Percentiles rank a stretch among this genome's conserved stretches.
Conservation (phyloP, 2,113 vertebrate genomes). For the Pteronura brasiliensis region DNA sequence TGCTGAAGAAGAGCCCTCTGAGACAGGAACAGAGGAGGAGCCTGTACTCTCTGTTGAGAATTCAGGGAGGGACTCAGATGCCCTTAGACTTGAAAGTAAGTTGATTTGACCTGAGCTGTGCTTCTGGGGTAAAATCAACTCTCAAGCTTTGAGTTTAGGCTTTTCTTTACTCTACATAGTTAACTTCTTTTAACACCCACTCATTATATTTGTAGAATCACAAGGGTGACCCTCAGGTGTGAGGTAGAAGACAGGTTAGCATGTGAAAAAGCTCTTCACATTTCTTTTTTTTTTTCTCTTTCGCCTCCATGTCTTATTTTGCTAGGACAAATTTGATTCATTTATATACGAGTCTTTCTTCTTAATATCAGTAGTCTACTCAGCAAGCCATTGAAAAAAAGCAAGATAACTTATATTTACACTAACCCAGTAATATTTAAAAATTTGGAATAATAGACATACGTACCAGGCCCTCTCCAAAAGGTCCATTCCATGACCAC, state of each 20-base stretch:
- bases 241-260: background rate
- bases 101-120: constrained; percentile 56
- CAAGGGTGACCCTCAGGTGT: background rate
- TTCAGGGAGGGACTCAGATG: constrained; percentile 77
- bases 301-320: background rate
- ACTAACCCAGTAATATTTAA: background rate
- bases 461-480: background rate
- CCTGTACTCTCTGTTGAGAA: constrained; percentile 61
- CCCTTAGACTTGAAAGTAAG: constrained; percentile 86
- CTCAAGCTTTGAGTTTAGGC: background rate
- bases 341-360: background rate
- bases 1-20: constrained; percentile 69
- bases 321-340: background rate
- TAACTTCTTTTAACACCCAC: background rate
- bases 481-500: background rate
- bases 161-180: constrained; percentile 47
- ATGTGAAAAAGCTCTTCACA: background rate
- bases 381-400: background rate
- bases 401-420: background rate
- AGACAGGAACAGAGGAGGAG: constrained; percentile 65
- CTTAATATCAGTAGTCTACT: background rate
- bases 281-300: background rate
- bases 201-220: background rate
- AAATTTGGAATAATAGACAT: background rate
- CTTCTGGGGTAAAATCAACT: constrained; percentile 44